phyloP scores from a whole-genome alignment of 2,797 vertebrate species.

The Gallirallus australis region DNA sequence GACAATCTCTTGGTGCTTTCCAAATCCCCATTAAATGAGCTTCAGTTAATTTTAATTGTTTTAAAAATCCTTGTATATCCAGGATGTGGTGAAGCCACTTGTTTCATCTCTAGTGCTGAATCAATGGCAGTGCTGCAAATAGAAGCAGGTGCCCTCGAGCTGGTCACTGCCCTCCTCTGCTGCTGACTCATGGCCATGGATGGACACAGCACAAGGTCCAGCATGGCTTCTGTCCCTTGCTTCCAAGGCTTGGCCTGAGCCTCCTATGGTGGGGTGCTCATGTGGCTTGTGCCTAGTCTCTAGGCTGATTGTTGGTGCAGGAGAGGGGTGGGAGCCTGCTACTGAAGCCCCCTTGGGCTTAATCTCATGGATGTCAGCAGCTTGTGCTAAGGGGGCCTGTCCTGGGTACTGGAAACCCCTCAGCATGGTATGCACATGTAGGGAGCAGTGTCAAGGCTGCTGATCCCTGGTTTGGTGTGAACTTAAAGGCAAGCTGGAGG shows the following conservation, averaged over 20 bases:
- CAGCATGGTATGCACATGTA: fast-evolving
- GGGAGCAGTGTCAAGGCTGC: background rate
- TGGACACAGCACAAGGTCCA: fast-evolving
- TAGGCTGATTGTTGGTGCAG: background rate
- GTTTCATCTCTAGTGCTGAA: background rate
- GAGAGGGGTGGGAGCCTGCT: background rate
- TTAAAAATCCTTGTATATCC: background rate
- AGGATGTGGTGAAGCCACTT: background rate
- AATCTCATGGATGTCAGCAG: fast-evolving
- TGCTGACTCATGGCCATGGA: fast-evolving
- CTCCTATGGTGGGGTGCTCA: background rate
- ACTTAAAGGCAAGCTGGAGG: background rate
- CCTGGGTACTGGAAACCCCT: background rate
- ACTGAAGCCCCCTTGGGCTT: background rate
- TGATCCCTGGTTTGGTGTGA: background rate
- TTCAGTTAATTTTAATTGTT: background rate
- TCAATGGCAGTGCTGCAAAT: background rate
- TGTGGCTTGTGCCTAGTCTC: background rate
- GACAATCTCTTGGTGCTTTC: background rate
- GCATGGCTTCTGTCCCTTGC: background rate
- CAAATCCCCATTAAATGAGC: conserved; percentile 33
- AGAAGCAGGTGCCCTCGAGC: background rate
- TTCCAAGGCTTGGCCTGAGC: background rate
- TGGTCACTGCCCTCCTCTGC: fast-evolving
- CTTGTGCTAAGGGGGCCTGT: fast-evolving